Evolutionary conservation across 2,797 vertebrate species (phyloP), one percentile per base, ranked within the genome.

Genomic region (Sebastes steindachneri): DNA sequence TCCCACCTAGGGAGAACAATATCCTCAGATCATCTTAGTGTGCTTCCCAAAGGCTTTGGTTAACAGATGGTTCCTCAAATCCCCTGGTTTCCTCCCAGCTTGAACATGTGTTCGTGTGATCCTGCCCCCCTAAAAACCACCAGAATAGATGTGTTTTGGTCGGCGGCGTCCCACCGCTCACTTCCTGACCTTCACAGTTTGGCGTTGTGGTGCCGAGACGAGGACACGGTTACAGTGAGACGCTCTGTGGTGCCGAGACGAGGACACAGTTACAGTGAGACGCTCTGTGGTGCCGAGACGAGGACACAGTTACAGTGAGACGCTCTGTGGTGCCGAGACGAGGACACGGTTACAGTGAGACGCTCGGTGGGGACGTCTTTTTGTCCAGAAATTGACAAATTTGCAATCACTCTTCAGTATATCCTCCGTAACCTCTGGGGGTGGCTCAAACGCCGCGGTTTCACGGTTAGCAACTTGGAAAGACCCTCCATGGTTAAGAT

Each of bases 41-140:
- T 84, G 90, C 91, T 90, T 93, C 93, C 93, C 89, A 74, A 92
- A 93, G 92, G 92, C 93, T 96, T 95, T 94, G 92, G 83, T 67
- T 83, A 95, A 94, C 96, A 96, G 95, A 96, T 96, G 96, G 96
- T 95, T 96, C 91, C 86, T 95, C 89, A 94, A 96, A 96, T 95
- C 94, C 94, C 86, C 79, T 71, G 69, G 85, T 91, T 94, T 94
- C 93, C 93, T 94, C 92, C 75, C 87, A 92, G 93, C 84, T 84
- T 84, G 87, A 93, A 93, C 93, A 95, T 95, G 94, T 95, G 95
- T 92, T 94, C 29, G 58, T 86, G 88, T 86, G 93, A 90, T 89
- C 80, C 80, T 92, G 92, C 71, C 92, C 92, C 37, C 2, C 11
- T 90, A 90, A 92, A 95, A 93, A 86, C 23, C 35, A 77, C 41